These are phyloP conservation scores for Helostoma temminkii DNA, from an alignment of 2,797 vertebrate genomes.

Conservation along the genomic window DNA sequence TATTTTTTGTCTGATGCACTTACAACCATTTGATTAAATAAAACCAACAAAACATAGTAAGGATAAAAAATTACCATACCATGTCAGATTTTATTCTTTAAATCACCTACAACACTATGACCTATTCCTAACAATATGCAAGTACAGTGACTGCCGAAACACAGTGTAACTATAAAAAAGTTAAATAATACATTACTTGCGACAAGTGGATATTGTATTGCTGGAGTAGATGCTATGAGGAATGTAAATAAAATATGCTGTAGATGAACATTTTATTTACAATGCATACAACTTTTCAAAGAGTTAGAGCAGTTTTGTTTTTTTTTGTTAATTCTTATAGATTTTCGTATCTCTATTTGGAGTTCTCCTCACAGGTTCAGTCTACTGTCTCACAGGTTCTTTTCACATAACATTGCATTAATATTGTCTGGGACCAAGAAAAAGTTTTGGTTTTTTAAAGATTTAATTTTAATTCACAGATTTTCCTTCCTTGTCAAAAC, in stretches of 20 bases:
- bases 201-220: not conserved
- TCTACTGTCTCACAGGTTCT: too few species aligned
- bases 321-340: not conserved
- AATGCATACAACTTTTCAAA: not conserved
- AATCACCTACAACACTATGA: not conserved
- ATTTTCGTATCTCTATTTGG: not conserved
- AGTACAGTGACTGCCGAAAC: not conserved
- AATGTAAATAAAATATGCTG: not conserved
- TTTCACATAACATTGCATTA: too few species aligned
- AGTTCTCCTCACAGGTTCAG: not conserved
- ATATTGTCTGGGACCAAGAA: too few species aligned
- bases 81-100: not conserved
- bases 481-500: not conserved
- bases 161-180: not conserved
- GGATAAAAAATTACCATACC: too few species aligned
- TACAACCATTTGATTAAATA: too few species aligned
- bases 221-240: not conserved
- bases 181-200: not conserved
- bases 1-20: too few species aligned
- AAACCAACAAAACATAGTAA: too few species aligned
- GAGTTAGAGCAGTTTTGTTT: not conserved
- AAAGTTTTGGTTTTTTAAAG: too few species aligned
- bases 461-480: not conserved
- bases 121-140: not conserved
- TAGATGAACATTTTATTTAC: not conserved